Evolutionary conservation across 2,113 vertebrate species (phyloP).

Genomic region (Coturnix japonica): DNA sequence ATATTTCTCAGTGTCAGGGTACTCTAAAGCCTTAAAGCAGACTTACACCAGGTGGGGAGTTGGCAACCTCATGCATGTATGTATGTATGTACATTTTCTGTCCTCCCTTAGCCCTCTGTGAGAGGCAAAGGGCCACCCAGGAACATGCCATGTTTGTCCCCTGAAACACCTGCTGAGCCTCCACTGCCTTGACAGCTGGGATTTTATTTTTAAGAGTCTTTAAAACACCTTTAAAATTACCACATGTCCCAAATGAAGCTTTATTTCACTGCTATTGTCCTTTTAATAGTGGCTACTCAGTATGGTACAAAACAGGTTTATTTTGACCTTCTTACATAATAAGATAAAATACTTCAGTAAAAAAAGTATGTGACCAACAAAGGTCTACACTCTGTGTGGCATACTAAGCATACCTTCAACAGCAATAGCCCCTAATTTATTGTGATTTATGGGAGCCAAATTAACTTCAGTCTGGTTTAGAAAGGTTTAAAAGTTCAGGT

Average conservation of each 20-base stretch:
- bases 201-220: not conserved
- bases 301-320: not conserved
- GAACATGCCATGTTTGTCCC: not conserved
- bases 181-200: not conserved
- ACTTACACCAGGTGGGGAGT: not conserved
- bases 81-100: not conserved
- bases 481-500: not conserved
- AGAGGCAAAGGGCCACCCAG: fast-evolving
- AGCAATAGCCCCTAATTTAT: not conserved
- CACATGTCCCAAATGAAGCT: not conserved
- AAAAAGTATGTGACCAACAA: not conserved
- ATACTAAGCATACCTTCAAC: not conserved
- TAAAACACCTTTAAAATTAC: not conserved
- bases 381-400: not conserved
- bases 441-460: not conserved
- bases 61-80: too few relatives aligned
- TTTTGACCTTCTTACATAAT: not conserved
- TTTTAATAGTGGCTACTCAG: not conserved
- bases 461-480: not conserved
- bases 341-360: not conserved
- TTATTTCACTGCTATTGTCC: not conserved
- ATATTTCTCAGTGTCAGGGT: not conserved
- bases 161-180: not conserved
- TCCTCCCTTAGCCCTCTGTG: not conserved
- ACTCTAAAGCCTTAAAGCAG: not conserved